Conservation (phyloP, 2,113 vertebrate species). For the Callopanchax toddi region DNA sequence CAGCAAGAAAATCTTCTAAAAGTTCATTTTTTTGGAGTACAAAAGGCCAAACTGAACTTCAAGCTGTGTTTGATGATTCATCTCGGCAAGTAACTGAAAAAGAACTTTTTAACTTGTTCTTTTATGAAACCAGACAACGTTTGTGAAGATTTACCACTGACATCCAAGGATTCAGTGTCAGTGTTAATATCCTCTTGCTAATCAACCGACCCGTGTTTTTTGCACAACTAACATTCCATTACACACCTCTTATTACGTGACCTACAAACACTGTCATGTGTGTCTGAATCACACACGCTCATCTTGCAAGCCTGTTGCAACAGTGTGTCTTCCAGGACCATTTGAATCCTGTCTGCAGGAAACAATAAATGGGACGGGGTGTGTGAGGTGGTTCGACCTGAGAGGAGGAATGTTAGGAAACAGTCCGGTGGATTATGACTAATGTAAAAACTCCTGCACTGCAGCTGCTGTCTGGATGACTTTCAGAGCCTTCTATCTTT, state of each 20-base stretch:
- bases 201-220: too few relatives aligned
- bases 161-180: neutral
- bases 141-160: slow-evolving; percentile 14
- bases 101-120: neutral
- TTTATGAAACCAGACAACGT: too few relatives aligned
- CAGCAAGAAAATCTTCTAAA: neutral
- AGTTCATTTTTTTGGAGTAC: neutral
- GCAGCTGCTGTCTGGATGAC: neutral
- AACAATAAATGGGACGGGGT: slow-evolving; percentile 18
- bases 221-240: neutral
- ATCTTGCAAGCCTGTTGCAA: slow-evolving; percentile 53
- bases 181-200: neutral
- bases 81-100: neutral
- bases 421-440: neutral
- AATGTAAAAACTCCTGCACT: neutral
- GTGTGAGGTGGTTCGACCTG: slow-evolving; percentile 1
- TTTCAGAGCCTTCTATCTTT: neutral
- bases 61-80: slow-evolving; percentile 8
- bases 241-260: slow-evolving; percentile 50
- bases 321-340: slow-evolving; percentile 28
- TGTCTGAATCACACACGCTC: slow-evolving; percentile 60
- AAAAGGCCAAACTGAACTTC: neutral
- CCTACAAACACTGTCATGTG: slow-evolving; percentile 50
- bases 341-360: slow-evolving; percentile 15
- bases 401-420: slow-evolving; percentile 8